Base-by-base conservation (phyloP, 1,140 invertebrate species). In the Pogonognathellus flavescens region DNA sequence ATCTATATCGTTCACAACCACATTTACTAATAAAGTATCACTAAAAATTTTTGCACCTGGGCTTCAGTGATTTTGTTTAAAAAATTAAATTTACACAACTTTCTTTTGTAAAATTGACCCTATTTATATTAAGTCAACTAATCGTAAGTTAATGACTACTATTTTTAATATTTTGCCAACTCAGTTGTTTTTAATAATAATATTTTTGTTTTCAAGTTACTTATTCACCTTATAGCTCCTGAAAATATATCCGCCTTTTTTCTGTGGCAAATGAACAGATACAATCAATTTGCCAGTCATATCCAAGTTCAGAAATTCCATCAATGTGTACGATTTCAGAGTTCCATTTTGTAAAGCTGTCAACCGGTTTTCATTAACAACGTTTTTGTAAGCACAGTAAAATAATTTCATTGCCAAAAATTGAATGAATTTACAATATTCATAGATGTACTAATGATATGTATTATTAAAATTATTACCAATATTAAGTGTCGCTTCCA, bases 1-100 rank as follows among this genome's bases (percentile, higher is more conserved):
- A 90, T 89, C 94, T 96, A 52, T 5, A 52, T 9, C 11, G 62
- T n/a, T n/a, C n/a, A n/a, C n/a, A n/a, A n/a, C n/a, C n/a, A n/a
- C n/a, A n/a, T n/a, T n/a, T n/a, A n/a, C n/a, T n/a, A n/a, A n/a
- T n/a, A n/a, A n/a, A n/a, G n/a, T n/a, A n/a, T n/a, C n/a, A n/a
- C n/a, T n/a, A n/a, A n/a, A n/a, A n/a, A n/a, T n/a, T n/a, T n/a
- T n/a, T n/a, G n/a, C n/a, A n/a, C n/a, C n/a, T n/a, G n/a, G n/a
- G n/a, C n/a, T n/a, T n/a, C n/a, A n/a, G n/a, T n/a, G n/a, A n/a
- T n/a, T n/a, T n/a, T n/a, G n/a, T n/a, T n/a, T n/a, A n/a, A n/a
- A n/a, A n/a, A n/a, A n/a, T n/a, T n/a, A n/a, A n/a, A n/a, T n/a
- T n/a, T n/a, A n/a, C n/a, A n/a, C n/a, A n/a, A n/a, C n/a, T n/a